Evolutionary conservation across 2,888 invertebrate species (phyloP).

Genomic region (Augiades crinisus): DNA sequence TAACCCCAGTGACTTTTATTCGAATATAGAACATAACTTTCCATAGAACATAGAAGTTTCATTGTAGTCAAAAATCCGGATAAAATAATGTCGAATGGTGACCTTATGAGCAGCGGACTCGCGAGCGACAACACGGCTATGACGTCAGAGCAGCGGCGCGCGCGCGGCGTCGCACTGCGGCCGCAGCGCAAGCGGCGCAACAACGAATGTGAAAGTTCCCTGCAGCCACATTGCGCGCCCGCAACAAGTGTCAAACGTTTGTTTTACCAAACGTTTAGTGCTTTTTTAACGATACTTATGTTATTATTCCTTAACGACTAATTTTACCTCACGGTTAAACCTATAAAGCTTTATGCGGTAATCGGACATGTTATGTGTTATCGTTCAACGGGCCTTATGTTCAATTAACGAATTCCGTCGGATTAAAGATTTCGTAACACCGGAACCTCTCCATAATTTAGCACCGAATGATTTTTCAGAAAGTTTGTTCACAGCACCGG

Average conservation of each 20-base stretch:
- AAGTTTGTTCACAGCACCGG: constrained; percentile 44
- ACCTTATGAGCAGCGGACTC: constrained; percentile 12
- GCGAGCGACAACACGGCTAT: constrained; percentile 16
- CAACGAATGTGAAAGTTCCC: constrained; percentile 77
- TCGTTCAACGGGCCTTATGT: not conserved
- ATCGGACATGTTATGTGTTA: constrained; percentile 1
- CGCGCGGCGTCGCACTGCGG: constrained; percentile 62
- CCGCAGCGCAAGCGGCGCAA: constrained; percentile 53
- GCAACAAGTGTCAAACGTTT: constrained; percentile 64
- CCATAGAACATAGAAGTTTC: too few relatives aligned
- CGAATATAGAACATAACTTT: too few relatives aligned
- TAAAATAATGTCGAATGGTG: too few relatives aligned
- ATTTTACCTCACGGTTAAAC: not conserved
- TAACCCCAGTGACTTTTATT: too few relatives aligned
- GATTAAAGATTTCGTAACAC: constrained; percentile 46
- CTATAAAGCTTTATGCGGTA: not conserved
- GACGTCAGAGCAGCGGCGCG: constrained; percentile 39
- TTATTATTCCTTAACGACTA: not conserved
- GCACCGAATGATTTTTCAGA: constrained; percentile 26
- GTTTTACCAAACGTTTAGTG: constrained; percentile 40
- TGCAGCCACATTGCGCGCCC: constrained; percentile 50
- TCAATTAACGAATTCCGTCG: constrained; percentile 29
- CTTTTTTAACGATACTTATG: constrained; percentile 12
- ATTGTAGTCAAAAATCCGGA: too few relatives aligned
- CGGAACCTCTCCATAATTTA: constrained; percentile 36